Conservation (phyloP, 1,140 invertebrate species). For the Aethina tumida region DNA sequence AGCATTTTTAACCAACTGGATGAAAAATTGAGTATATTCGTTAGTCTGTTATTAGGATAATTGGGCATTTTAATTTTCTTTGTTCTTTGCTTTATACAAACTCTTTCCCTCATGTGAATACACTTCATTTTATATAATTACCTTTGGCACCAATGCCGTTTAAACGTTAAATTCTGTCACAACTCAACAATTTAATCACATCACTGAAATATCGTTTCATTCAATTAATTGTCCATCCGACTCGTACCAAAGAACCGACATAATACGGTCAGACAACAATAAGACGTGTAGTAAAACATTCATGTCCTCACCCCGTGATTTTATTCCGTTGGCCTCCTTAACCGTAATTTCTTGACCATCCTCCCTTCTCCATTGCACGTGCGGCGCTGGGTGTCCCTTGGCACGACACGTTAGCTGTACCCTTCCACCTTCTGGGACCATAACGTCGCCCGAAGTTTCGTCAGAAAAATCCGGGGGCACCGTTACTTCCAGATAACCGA, state of each 20-base stretch:
- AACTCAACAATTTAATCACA: too few species aligned
- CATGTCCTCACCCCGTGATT: slow-evolving; percentile 21
- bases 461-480: slow-evolving; percentile 76
- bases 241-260: not conserved
- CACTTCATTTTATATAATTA: too few species aligned
- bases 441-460: slow-evolving; percentile 71
- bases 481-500: slow-evolving; percentile 70
- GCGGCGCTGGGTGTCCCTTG: slow-evolving; percentile 70
- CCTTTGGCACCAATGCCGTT: too few species aligned
- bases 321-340: slow-evolving; percentile 23
- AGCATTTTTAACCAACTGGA: too few species aligned
- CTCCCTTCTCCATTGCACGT: slow-evolving; percentile 78
- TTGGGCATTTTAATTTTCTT: too few species aligned
- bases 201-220: too few species aligned
- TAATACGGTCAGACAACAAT: slow-evolving; percentile 1
- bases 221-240: not conserved
- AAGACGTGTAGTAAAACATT: too few species aligned
- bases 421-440: slow-evolving; percentile 68
- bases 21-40: too few species aligned
- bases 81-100: too few species aligned
- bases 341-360: slow-evolving; percentile 72
- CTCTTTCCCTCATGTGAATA: too few species aligned
- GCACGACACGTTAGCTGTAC: slow-evolving; percentile 57
- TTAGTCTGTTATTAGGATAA: too few species aligned
- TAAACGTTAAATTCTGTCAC: too few species aligned